Percentiles rank a stretch among this genome's conserved stretches.
Evolutionary conservation across 2,113 vertebrate genomes (phyloP).

Genomic region (Pedetes capensis): DNA sequence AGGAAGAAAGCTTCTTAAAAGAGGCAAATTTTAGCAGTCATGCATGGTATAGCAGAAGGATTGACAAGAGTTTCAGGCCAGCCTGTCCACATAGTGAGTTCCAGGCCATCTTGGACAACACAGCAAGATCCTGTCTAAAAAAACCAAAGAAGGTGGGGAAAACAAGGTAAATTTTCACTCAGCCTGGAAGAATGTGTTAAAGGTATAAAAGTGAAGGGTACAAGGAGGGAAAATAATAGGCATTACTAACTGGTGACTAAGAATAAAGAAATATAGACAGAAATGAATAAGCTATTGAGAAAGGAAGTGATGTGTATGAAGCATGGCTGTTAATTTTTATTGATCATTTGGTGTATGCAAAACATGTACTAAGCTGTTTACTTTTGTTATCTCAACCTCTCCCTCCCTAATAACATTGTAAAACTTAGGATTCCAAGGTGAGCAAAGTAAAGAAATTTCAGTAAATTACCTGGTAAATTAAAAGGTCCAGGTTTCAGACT

Average conservation of each 20-base stretch:
- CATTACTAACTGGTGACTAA: accelerated
- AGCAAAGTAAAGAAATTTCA: not conserved
- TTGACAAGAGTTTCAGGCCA: too few species aligned
- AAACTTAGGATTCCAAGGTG: not conserved
- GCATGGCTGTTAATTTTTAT: not conserved
- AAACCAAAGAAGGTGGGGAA: too few species aligned
- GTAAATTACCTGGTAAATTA: not conserved
- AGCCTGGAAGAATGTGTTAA: not conserved
- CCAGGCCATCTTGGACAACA: too few species aligned
- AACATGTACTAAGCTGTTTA: not conserved
- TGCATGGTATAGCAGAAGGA: too few species aligned
- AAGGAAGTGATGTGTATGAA: not conserved
- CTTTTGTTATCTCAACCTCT: not conserved
- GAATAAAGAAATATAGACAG: not conserved
- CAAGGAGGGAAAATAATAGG: not conserved
- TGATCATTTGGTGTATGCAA: not conserved
- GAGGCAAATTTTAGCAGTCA: too few species aligned
- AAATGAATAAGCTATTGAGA: not conserved
- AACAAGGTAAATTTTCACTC: not conserved
- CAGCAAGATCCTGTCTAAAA: too few species aligned
- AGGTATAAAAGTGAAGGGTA: not conserved
- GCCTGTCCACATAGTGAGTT: too few species aligned
- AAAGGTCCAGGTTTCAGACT: not conserved
- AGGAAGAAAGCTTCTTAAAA: not conserved
- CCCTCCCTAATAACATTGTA: not conserved